Base-by-base conservation (phyloP, 1,140 invertebrate genomes). In the Drosophila guanche region DNA sequence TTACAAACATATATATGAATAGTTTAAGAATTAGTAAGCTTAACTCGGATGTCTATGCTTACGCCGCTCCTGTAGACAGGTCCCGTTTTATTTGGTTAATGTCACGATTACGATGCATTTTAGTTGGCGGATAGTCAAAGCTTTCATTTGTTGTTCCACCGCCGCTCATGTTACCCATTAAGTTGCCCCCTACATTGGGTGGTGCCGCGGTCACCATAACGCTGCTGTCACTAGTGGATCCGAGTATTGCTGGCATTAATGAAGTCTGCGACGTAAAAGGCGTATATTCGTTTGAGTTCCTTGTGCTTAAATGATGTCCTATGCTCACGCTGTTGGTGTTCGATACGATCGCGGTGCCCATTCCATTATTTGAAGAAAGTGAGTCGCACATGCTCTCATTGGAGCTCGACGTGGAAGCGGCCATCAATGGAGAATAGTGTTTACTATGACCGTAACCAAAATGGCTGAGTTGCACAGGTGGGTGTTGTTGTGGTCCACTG, bases 371-470 rank as follows among this genome's bases (percentile, higher is more conserved):
- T 3, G 93, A 94, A 41, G 92, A 92, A 3, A 95, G 94, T 3
- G 90, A 91, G 67, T 91, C 90, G 70, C 95, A 95, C 4, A 95
- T 94, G 14, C 95, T 95, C 91, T 96, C 95, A 89, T 94, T 95
- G 16, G 95, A 95, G 92, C 95, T 95, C 77, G 95, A 95, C 0
- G 94, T 95, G 5, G 92, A 91, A 54, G 91, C 76, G 60, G 80
- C 63, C 60, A 88, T 70, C 50, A 83, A 58, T 3, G 80, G 74
- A 0, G 85, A 80, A 66, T 91, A 91, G 14, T 91, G 90, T 37
- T 91, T 91, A 2, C 68, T 55, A 54, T 83, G 76, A 5, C 81
- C 79, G 50, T 90, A 91, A 22, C 67, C 71, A 65, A 85, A 74
- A 29, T 79, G 79, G 29, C 84, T 76, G 41, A 73, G 85, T 53